Evolutionary conservation across 2,888 invertebrate genomes (phyloP), one percentile per base, ranked within the genome.

Genomic region (Furcula furcula): DNA sequence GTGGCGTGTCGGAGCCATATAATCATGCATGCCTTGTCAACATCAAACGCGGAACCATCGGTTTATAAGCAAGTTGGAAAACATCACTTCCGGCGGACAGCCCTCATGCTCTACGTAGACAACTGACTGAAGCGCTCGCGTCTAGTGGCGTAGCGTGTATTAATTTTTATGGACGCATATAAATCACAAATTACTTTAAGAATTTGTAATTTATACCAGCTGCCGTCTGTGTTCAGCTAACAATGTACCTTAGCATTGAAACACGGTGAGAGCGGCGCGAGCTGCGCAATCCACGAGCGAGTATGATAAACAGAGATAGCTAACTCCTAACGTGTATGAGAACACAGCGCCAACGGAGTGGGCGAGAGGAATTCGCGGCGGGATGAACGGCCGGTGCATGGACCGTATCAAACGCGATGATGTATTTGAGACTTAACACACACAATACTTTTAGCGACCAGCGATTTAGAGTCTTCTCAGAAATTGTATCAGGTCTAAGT

Each of bases 21-120:
- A 41, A 47, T 46, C 47, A 49, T 55, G 60, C 59, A 53, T 47
- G 51, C 50, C 61, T 60, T 57, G 55, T 55, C 62, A 55, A 62
- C 59, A 55, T 67, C 62, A 66, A 67, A 65, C 59, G 48, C 38
- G 49, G 14, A 14, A 55, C 60, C 62, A 59, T 56, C 41, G 45
- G 56, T 55, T 54, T 58, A 59, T 57, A 54, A 39, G 52, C 40
- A 52, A 55, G 46, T 49, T 46, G 41, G 43, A 52, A 56, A 48
- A 52, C 48, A 51, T 53, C 39, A 51, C 51, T 50, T 51, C 52
- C 55, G 51, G 45, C 47, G 39, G 46, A 39, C 47, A 39, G 47
- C 47, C 39, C 51, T 48, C 44, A 37, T 36, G 52, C 49, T 36
- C 53, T 51, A 36, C 39, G 36, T 35, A 54, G 52, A 48, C 52